Evolutionary conservation across 1,140 invertebrate species (phyloP), one percentile per base, ranked within the genome.

Genomic region (Drosophila ananassae): DNA sequence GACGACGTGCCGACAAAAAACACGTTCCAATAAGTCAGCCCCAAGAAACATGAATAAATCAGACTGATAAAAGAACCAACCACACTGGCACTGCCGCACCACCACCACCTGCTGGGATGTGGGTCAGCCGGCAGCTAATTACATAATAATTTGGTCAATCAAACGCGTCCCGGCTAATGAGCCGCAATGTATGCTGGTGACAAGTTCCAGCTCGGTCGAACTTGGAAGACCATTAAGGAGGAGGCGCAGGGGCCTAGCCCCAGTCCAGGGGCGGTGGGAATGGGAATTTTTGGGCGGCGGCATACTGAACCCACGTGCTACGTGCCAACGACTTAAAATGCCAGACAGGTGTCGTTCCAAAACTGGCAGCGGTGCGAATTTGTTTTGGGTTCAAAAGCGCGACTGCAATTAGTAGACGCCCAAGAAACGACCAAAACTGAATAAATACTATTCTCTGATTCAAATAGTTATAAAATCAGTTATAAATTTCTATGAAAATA

Each of bases 71-170:
- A 50, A 79, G 61, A 13, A 21, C 41, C n/a, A 13, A 21, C 41
- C n/a, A 13, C 41, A 44, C 13, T 44, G 41, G 41, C 13, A 44
- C 12, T 13, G 39, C 39, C 9, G 54, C 54, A 44, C 59, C 58
- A 68, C 59, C 58, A 68, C 61, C 71, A 89, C 77, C 63, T 67
- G 63, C 63, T 67, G 60, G 47, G 63, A 67, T 67, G 79, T 89
- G 83, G 78, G 83, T 89, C 81, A 85, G 79, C 66, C 67, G 50
- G 72, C 67, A 54, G 78, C 81, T 90, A 90, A 90, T 90, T 90
- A 90, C 85, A 85, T 85, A 90, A 90, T 90, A 85, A 90, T 90
- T 90, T 85, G 87, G 80, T 76, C 81, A 90, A 90, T 90, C 89
- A 79, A 82, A 89, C 73, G 78, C 64, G 44, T 59, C 47, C 68